Base-by-base conservation (phyloP, 2,797 vertebrate genomes). In the Pteronotus mesoamericanus region DNA sequence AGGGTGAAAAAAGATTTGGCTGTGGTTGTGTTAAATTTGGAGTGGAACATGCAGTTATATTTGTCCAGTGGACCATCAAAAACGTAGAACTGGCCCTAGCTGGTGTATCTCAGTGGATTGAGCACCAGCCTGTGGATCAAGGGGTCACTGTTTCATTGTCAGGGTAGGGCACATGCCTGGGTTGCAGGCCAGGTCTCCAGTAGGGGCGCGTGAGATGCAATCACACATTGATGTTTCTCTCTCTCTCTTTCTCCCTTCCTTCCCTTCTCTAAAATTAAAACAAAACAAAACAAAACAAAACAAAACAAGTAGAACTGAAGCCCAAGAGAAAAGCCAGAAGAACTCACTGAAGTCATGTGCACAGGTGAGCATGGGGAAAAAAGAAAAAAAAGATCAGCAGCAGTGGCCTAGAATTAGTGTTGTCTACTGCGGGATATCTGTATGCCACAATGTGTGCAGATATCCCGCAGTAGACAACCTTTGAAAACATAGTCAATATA, bases 291-390 rank as follows among this genome's bases (percentile, higher is more conserved):
- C n/a, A n/a, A n/a, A n/a, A n/a, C n/a, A n/a, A n/a, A n/a, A n/a
- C n/a, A n/a, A n/a, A n/a, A n/a, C n/a, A n/a, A n/a, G 64, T 88
- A 78, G 87, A 97, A 84, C 46, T 80, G 37, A 86, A 93, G 32
- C 10, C 51, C 32, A 89, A 37, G 64, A 96, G 51, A 86, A 92
- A 55, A 75, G 11, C 84, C 55, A 53, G 71, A 72, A 29, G 29
- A 46, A 24, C 34, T 82, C 24, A 55, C 32, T 82, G 78, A 80
- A 66, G 59, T 34, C 9, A 2, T 74, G 32, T 84, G 37, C 39
- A 71, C 6, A 80, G 39, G 86, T 57, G 69, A 75, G 14, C 51
- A 24, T 68, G 48, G 22, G 42, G 11, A 93, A 26, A 77, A 91
- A 80, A 79, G 19, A 32, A 78, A 85, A 61, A 57, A 57, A 79